Conservation (phyloP, 2,113 vertebrate species). For the Enhydra lutris region DNA sequence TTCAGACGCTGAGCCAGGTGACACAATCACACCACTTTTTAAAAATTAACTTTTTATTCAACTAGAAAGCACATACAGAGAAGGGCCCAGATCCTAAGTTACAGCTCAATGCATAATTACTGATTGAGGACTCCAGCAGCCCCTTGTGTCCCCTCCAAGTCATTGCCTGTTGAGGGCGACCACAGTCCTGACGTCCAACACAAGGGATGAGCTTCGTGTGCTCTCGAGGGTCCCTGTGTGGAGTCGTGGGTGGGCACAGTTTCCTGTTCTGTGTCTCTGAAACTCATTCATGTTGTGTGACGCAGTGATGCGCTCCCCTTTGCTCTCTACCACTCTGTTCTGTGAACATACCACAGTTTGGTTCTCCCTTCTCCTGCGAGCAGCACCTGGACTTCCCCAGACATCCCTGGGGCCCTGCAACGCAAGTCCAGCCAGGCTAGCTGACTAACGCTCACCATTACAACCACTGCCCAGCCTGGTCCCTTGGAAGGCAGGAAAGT, state of each 20-base stretch:
- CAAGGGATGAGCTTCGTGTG: rapidly evolving
- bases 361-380: background rate
- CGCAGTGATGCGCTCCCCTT: background rate
- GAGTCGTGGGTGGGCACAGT: rapidly evolving
- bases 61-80: background rate
- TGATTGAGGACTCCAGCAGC: background rate
- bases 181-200: background rate
- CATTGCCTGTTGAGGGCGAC: background rate
- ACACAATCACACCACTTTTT: background rate
- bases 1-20: background rate
- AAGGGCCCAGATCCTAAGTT: background rate
- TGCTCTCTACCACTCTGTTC: rapidly evolving
- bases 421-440: background rate
- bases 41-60: background rate
- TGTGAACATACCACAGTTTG: too few relatives aligned
- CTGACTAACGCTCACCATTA: background rate
- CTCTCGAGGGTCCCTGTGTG: rapidly evolving
- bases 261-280: background rate
- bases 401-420: rapidly evolving
- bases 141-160: background rate
- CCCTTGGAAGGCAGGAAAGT: background rate
- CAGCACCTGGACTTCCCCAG: rapidly evolving
- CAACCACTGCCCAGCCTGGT: background rate
- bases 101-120: background rate
- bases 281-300: rapidly evolving